These are phyloP conservation scores for Chelonoidis abingdonii DNA, from an alignment of 2,113 vertebrate genomes.

Conservation along the genomic window DNA sequence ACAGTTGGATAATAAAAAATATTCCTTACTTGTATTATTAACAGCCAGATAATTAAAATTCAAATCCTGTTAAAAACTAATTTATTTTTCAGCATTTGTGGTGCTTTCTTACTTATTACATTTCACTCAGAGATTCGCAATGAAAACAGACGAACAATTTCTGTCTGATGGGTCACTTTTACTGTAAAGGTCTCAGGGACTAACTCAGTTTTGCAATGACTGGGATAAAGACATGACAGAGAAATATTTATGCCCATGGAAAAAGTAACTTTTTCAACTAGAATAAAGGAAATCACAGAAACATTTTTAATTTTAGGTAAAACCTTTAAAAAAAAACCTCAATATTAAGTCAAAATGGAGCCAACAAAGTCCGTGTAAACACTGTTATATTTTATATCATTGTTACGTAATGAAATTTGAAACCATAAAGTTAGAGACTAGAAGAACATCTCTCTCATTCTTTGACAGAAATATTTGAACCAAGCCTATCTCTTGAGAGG, in stretches of 20 bases:
- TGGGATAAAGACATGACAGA: neutral
- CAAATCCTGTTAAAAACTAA: neutral
- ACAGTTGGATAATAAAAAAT: neutral
- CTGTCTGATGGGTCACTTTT: neutral
- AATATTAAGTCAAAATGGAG: neutral
- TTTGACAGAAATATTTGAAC: slow-evolving; percentile 26
- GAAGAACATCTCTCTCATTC: neutral
- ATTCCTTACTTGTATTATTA: neutral
- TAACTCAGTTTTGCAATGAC: neutral
- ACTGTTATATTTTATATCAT: neutral
- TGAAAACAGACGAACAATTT: neutral
- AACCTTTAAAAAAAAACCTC: neutral
- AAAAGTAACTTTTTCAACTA: rapidly evolving
- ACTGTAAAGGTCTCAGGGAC: neutral
- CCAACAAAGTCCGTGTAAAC: neutral
- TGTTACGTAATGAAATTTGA: neutral
- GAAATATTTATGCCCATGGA: neutral
- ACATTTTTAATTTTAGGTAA: neutral
- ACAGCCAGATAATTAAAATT: neutral
- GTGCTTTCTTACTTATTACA: neutral
- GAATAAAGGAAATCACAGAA: neutral
- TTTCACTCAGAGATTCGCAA: neutral
- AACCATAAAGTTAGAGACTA: neutral
- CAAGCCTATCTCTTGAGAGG: slow-evolving; percentile 17
- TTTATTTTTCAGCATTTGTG: neutral